These are phyloP conservation scores for Lophius americanus DNA, from an alignment of 2,797 vertebrate species.

Conservation along the genomic window DNA sequence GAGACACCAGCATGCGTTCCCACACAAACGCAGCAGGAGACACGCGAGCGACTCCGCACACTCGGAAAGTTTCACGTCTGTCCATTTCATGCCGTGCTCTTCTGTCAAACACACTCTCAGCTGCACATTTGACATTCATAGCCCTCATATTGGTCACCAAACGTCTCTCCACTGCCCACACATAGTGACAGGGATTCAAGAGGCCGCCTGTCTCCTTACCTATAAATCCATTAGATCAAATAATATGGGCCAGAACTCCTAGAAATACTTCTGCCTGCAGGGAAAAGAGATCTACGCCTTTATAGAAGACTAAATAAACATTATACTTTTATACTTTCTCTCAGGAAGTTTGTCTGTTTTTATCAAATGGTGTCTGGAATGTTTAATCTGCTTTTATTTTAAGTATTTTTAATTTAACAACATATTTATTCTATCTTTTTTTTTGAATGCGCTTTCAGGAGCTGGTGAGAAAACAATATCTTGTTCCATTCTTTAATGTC, in stretches of 20 bases:
- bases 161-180: conserved; percentile 46
- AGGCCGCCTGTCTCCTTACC: conserved; percentile 51
- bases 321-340: conserved; percentile 18
- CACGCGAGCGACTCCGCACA: conserved; percentile 11
- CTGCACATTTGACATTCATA: conserved; percentile 63
- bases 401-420: too few species aligned
- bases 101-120: conserved; percentile 62
- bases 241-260: conserved; percentile 51
- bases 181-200: conserved; percentile 57
- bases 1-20: conserved; percentile 37
- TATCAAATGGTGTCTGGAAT: not conserved
- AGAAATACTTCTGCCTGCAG: conserved; percentile 47
- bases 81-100: conserved; percentile 54
- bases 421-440: too few species aligned
- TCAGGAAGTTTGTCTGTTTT: conserved; percentile 8
- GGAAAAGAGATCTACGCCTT: conserved; percentile 39
- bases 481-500: too few species aligned
- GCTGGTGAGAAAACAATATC: too few species aligned
- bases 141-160: conserved; percentile 58
- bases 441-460: too few species aligned
- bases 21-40: conserved; percentile 7
- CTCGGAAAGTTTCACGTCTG: conserved; percentile 57
- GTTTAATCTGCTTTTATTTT: too few species aligned
- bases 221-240: conserved; percentile 70
- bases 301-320: conserved; percentile 18